Evolutionary conservation across 1,140 invertebrate genomes (phyloP).

Genomic region (Neelides sp.): DNA sequence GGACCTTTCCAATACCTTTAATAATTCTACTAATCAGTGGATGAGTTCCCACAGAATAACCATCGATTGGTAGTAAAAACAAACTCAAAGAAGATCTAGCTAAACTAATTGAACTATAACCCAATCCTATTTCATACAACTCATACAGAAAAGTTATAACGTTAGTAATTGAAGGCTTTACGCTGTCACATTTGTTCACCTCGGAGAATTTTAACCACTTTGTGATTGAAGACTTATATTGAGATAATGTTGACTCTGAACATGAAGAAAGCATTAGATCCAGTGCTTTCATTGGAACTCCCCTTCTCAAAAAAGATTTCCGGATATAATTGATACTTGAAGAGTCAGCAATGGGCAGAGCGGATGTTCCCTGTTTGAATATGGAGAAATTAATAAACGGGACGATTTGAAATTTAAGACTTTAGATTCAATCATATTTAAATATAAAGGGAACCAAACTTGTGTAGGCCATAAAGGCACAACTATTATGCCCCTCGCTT

Average conservation of each 20-base stretch:
- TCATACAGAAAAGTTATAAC: background rate
- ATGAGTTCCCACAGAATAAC: background rate
- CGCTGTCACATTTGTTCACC: background rate
- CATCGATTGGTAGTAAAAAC: background rate
- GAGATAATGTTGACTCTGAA: background rate
- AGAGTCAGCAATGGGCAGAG: background rate
- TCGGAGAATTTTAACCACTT: slow-evolving; percentile 1
- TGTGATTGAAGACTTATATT: background rate
- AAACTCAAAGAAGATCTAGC: background rate
- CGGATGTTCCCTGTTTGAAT: background rate
- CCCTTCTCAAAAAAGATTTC: background rate
- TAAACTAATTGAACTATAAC: background rate
- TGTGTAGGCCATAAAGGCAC: slow-evolving; percentile 15
- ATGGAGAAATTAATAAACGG: slow-evolving; percentile 3
- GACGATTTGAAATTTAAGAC: background rate
- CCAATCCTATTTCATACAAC: background rate
- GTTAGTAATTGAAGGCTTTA: background rate
- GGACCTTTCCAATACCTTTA: background rate
- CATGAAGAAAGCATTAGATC: background rate
- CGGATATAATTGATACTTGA: background rate
- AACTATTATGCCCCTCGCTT: slow-evolving; percentile 8
- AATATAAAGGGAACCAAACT: slow-evolving; percentile 14
- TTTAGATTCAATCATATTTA: background rate
- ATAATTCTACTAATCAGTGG: slow-evolving; percentile 7
- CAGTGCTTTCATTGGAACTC: background rate